A percentile compares a stretch with the other conserved stretches of the same genome.
These are phyloP conservation scores for Phalloptychus januarius DNA, from an alignment of 2,797 vertebrate species.

Conservation along the genomic window DNA sequence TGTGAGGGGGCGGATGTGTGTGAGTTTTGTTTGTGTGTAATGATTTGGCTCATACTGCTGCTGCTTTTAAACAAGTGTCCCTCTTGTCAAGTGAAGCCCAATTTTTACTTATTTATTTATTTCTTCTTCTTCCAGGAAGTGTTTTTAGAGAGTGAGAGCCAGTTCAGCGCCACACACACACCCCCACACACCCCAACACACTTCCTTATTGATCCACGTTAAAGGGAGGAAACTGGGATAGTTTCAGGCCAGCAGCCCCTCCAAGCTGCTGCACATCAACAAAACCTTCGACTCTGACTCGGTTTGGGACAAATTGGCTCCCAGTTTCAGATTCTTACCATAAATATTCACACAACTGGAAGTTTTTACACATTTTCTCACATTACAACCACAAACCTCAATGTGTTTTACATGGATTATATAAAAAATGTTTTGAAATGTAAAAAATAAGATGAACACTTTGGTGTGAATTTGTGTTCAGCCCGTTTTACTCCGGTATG, in stretches of 20 bases:
- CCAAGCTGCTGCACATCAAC: conserved; percentile 44
- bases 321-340: conserved; percentile 23
- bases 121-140: conserved; percentile 18
- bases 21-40: conserved; percentile 31
- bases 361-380: neutral
- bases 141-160: conserved; percentile 36
- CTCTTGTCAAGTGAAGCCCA: conserved; percentile 44
- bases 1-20: conserved; percentile 26
- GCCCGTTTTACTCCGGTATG: neutral
- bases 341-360: neutral
- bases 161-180: conserved; percentile 34
- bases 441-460: neutral
- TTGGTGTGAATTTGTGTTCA: neutral
- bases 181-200: neutral
- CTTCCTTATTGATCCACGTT: conserved; percentile 59
- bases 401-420: neutral
- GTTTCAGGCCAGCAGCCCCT: conserved; percentile 33
- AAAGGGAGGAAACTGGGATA: conserved; percentile 56
- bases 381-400: neutral
- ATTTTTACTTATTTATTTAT: conserved; percentile 3
- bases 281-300: conserved; percentile 31
- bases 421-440: neutral
- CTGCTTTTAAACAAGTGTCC: conserved; percentile 51
- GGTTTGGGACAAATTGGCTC: conserved; percentile 38
- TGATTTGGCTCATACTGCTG: conserved; percentile 48